These are phyloP conservation scores for Autographa pulchrina DNA, from an alignment of 2,888 invertebrate species.

Conservation along the genomic window DNA sequence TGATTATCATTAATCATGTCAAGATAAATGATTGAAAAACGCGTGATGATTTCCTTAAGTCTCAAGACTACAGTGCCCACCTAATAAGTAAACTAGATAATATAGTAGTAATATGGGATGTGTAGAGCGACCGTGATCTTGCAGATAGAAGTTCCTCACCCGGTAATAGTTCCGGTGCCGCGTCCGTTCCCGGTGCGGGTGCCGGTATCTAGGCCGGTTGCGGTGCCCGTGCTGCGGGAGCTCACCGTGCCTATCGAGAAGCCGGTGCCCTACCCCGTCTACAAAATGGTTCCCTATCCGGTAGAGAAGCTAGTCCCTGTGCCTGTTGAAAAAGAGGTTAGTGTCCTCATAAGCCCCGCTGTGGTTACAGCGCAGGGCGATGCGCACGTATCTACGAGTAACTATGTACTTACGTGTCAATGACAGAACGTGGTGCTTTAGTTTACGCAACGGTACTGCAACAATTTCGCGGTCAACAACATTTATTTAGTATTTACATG, in stretches of 20 bases:
- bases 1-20: neutral
- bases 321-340: conserved; percentile 92
- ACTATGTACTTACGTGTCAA: conserved; percentile 35
- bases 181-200: conserved; percentile 94
- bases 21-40: neutral
- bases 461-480: conserved; percentile 30
- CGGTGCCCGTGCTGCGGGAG: conserved; percentile 91
- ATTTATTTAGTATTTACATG: conserved; percentile 34
- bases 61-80: neutral
- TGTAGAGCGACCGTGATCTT: conserved; percentile 67
- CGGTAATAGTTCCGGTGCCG: conserved; percentile 93
- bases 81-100: conserved; percentile 20
- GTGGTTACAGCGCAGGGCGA: conserved; percentile 16
- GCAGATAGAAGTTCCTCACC: conserved; percentile 93
- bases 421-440: conserved; percentile 29
- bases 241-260: conserved; percentile 89
- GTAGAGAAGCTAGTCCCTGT: conserved; percentile 93
- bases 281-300: conserved; percentile 92
- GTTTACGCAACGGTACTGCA: conserved; percentile 49
- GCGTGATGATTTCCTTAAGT: neutral
- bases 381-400: conserved; percentile 38
- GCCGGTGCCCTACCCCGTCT: conserved; percentile 92
- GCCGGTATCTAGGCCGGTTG: conserved; percentile 92
- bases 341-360: conserved; percentile 58
- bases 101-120: conserved; percentile 49